phyloP scores from a whole-genome alignment of 2,888 invertebrate genomes.

The Charanyca ferruginea region DNA sequence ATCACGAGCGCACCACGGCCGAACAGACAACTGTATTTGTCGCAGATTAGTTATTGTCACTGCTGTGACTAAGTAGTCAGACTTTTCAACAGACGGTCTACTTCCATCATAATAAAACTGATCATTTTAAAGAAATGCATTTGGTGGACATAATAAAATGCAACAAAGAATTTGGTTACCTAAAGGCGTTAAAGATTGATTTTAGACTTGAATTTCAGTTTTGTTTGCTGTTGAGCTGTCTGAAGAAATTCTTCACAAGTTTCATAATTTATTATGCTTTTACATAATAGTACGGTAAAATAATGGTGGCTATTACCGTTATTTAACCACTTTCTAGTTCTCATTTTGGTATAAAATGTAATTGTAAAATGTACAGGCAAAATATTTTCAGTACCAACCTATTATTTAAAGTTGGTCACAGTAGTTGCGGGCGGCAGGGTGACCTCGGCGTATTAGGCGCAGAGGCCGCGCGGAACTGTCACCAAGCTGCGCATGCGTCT shows the following conservation, averaged over 20 bases:
- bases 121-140: constrained; percentile 27
- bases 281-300: constrained; percentile 24
- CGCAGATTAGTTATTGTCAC: constrained; percentile 77
- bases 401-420: constrained; percentile 68
- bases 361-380: neutral
- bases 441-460: constrained; percentile 85
- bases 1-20: constrained; percentile 82
- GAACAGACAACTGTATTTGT: constrained; percentile 73
- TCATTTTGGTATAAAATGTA: neutral
- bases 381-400: neutral
- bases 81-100: constrained; percentile 28
- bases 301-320: neutral
- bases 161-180: constrained; percentile 39
- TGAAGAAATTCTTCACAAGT: constrained; percentile 5
- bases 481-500: constrained; percentile 82
- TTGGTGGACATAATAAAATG: constrained; percentile 32
- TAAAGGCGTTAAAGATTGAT: constrained; percentile 36
- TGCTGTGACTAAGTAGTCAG: constrained; percentile 51
- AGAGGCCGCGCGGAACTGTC: constrained; percentile 76
- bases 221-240: constrained; percentile 7
- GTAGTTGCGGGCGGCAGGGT: constrained; percentile 67
- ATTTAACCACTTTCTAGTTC: constrained; percentile 10
- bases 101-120: constrained; percentile 28
- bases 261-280: constrained; percentile 3
- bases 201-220: constrained; percentile 20